Evolutionary conservation across 2,888 invertebrate genomes (phyloP), one percentile per base, ranked within the genome.

Genomic region (Ctena decussata): DNA sequence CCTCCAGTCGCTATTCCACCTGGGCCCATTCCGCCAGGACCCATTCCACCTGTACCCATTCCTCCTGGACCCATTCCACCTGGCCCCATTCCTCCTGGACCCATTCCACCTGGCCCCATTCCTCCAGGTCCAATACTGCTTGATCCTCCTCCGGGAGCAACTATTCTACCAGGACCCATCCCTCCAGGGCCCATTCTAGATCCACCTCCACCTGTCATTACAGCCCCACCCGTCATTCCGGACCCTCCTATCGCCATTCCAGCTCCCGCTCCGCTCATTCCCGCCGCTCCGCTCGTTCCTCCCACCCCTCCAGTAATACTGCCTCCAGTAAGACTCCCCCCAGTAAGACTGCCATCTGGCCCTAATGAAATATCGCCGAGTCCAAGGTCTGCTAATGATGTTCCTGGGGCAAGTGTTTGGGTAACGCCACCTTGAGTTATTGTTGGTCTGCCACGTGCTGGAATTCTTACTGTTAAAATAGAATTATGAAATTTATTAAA

Each of bases 341-440:
- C 65, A 35, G n/a, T 11, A 3, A 21, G 11, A 8, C 11, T 11
- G 2, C 1, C 35, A 12, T 18, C 24, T 21, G 65, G 18, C 12
- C 6, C 65, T 27, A 60, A 30, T 15, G 21, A n/a, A n/a, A 53
- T 53, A 21, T 65, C 65, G 15, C 65, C 73, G 35, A 86, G 81
- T 18, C 86, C 86, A 21, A 86, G 79, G 65, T 86, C 86, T 1
- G 75, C 27, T n/a, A 86, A 46, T 1, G 86, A 84, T 60, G 76
- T 84, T 46, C 86, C 86, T 12, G 60, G 76, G 0, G 84, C 77
- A 18, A 86, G 44, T 2, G 78, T 49, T 46, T 77, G 78, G n/a
- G 84, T 69, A 2, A 86, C 60, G 41, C 86, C 86, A 60, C 83
- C 75, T 24, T 84, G 60, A 24, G 84, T 82, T 6, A 86, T 71